Base-by-base conservation (phyloP, 2,797 vertebrate species). In the Rhabdomys pumilio region DNA sequence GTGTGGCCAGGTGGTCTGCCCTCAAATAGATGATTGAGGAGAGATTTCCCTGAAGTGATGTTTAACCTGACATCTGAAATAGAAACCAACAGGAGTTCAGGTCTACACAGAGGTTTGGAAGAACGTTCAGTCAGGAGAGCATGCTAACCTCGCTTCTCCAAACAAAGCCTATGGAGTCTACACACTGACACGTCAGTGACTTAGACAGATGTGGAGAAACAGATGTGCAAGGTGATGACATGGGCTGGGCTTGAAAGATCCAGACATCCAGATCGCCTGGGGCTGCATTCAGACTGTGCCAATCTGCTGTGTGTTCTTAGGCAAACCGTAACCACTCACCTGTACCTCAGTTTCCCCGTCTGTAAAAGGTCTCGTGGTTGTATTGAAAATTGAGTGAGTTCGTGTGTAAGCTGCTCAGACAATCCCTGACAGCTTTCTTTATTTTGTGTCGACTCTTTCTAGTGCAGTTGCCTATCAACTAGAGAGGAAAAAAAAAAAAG, bases 91-190 rank as follows among this genome's bases (percentile, higher is more conserved):
- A 38, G 63, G 63, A 65, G 57, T 59, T 92, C 94, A 44, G 10
- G 14, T 19, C 4, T 41, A 24, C 15, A 19, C 47, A 73, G 24
- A 0, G 10, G 4, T 9, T 44, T 34, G 69, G 96, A 63, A 76
- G 80, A 65, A 4, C 50, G 26, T 20, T 77, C 31, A 65, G 13
- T n/a, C 12, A 24, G 34, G 20, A 41, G 24, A 63, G 22, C n/a
- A 75, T 65, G 75, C 61, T 85, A 73, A 29, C 59, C 44, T 92
- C 80, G n/a, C 83, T 95, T 79, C 65, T 67, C 84, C 63, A 82
- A 67, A 77, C 38, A 50, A 57, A 82, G 26, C 84, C 55, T 50
- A 86, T 79, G 24, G 82, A 77, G 50, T 34, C 8, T 72, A 63
- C 50, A 47, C 41, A 76, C 19, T 67, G 73, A 47, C 72, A 50